Evolutionary conservation across 2,888 invertebrate species (phyloP).

Genomic region (Pristionchus entomophagus): DNA sequence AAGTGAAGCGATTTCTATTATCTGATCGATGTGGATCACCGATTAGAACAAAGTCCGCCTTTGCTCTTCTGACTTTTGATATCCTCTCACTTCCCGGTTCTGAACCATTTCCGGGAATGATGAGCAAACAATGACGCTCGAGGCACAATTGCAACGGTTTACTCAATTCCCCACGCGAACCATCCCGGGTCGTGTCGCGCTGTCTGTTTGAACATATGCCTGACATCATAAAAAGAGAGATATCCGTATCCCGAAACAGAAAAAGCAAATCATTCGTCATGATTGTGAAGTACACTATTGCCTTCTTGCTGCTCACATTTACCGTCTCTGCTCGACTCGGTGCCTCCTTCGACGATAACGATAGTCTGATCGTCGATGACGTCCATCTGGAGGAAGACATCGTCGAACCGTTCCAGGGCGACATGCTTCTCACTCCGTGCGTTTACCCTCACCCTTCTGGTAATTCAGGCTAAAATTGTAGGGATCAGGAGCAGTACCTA

Average conservation of each 20-base stretch:
- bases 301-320: not conserved
- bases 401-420: not conserved
- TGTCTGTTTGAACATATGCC: not conserved
- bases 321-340: not conserved
- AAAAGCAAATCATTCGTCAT: not conserved
- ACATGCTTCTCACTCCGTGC: not conserved
- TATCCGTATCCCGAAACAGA: not conserved
- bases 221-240: constrained; percentile 16
- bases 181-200: not conserved
- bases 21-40: too few species aligned
- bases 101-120: too few species aligned
- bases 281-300: not conserved
- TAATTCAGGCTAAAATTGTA: not conserved
- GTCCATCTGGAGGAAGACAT: not conserved
- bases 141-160: not conserved
- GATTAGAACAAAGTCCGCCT: too few species aligned
- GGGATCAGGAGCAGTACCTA: not conserved
- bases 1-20: too few species aligned
- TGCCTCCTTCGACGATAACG: not conserved
- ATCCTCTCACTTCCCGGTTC: too few species aligned
- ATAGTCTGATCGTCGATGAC: not conserved
- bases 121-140: too few species aligned
- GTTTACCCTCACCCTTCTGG: too few species aligned
- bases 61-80: too few species aligned
- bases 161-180: not conserved